Evolutionary conservation across 2,113 vertebrate genomes (phyloP), one percentile per base, ranked within the genome.

Genomic region (Neopipo cinnamomea): DNA sequence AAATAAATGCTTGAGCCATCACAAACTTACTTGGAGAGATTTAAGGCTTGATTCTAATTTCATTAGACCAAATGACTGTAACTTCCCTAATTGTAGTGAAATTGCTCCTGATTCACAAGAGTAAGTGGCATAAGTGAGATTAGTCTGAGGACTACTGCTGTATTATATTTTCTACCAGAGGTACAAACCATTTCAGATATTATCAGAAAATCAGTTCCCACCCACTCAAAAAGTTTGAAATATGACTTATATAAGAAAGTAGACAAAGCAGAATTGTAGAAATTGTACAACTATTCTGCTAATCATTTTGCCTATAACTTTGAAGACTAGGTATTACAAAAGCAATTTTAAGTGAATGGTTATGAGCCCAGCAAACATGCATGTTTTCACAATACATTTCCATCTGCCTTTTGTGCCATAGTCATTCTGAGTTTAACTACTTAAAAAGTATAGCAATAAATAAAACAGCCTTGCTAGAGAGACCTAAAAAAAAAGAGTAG

Each of bases 391-490:
- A 95, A 91, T 75, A 89, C 88, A 96, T 90, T 97, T 96, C 93
- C 61, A 88, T 91, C 79, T 92, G 52, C 85, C 92, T 95, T 97
- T 93, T 97, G 72, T 97, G 96, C 87, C 93, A 95, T 83, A 97
- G 88, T 92, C 89, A 96, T 88, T 96, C 87, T 61, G 80, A 86
- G 42, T 96, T 94, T 88, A 96, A 95, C 18, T 16, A 97, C 70
- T 82, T 93, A 53, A 95, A 95, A 95, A 85, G 52, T 46, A 88
- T 70, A 96, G 85, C 67, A 98, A 98, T 98, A 98, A 98, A 98
- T 98, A 98, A 98, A 98, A 96, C 25, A 97, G 94, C 56, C 94
- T 93, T 97, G 76, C 96, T 97, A 97, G 88, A 96, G 82, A 95
- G 91, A 92, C 75, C 94, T 97, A 98, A 97, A 94, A 37, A 94